Base-by-base conservation (phyloP, 2,888 invertebrate genomes). In the Erebia aethiops region DNA sequence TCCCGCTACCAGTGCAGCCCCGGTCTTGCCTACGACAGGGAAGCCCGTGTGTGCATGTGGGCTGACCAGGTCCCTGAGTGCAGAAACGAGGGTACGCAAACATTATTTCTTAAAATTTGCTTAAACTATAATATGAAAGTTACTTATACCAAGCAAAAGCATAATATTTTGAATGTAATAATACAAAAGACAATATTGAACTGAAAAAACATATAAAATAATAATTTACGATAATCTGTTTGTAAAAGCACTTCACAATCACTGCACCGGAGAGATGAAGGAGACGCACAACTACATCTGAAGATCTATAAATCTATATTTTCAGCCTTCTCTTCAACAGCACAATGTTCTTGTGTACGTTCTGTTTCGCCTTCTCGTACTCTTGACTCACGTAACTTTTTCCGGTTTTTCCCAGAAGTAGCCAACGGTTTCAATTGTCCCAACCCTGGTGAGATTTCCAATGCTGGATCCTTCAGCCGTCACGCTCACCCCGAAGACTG, bases 31-130 rank as follows among this genome's bases (percentile, higher is more conserved):
- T 98, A 98, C 94, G 97, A 99, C 94, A 95, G 98, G 79, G 98
- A 98, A 91, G 96, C 98, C 67, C 96, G 98, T 79, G 97, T 98
- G 71, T 98, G 98, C 94, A 98, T 98, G 97, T 98, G 99, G 99
- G 97, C 98, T 80, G 98, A 99, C 94, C 97, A 98, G 93, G 97
- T 98, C 73, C 97, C 98, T 67, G 97, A 98, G 91, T 98, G 98
- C 95, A 97, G 94, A 91, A 95, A 95, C 84, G 97, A 98, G 91
- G 98, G 98, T 98, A 93, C 82, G 90, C 84, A 56, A 21, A 64
- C 11, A 63, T 54, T 56, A 11, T 43, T 56, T 5, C 43, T 11
- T 2, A 13, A 52, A 7, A 52, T 52, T 52, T 1, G 7, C 8
- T n/a, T 46, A 52, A 52, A 52, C 5, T 26, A 26, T n/a, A 51